These are phyloP conservation scores for Noctua comes DNA, from an alignment of 2,888 invertebrate genomes.

Conservation along the genomic window DNA sequence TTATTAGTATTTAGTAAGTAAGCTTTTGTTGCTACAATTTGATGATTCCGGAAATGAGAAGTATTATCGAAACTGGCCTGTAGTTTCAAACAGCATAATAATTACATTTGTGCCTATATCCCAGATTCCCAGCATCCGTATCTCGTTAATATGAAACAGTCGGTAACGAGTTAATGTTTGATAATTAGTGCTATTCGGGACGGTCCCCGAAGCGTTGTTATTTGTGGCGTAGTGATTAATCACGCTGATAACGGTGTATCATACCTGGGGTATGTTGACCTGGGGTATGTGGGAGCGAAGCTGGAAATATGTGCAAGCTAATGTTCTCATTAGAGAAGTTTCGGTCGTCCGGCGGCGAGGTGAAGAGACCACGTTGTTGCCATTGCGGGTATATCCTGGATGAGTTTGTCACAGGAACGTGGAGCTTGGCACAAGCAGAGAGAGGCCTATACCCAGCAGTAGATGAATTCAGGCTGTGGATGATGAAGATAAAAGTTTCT, in stretches of 20 bases:
- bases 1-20: too few relatives aligned
- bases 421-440: background rate
- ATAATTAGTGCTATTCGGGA: slow-evolving; percentile 44
- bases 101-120: slow-evolving; percentile 7
- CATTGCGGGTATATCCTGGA: background rate
- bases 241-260: slow-evolving; percentile 24
- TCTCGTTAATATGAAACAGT: slow-evolving; percentile 22
- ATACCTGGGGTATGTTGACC: slow-evolving; percentile 3
- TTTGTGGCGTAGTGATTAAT: slow-evolving; percentile 46
- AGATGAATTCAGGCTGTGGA: background rate
- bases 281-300: background rate
- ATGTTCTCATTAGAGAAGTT: background rate
- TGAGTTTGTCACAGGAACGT: background rate
- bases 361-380: background rate
- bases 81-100: slow-evolving; percentile 1
- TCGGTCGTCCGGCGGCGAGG: background rate
- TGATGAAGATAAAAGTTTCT: background rate
- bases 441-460: background rate
- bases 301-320: background rate
- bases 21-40: background rate
- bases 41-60: background rate
- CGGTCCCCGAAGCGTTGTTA: slow-evolving; percentile 39
- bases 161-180: slow-evolving; percentile 57
- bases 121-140: background rate
- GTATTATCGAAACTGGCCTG: background rate